Evolutionary conservation across 1,140 invertebrate species (phyloP).

Genomic region (Leptinotarsa lineolata): DNA sequence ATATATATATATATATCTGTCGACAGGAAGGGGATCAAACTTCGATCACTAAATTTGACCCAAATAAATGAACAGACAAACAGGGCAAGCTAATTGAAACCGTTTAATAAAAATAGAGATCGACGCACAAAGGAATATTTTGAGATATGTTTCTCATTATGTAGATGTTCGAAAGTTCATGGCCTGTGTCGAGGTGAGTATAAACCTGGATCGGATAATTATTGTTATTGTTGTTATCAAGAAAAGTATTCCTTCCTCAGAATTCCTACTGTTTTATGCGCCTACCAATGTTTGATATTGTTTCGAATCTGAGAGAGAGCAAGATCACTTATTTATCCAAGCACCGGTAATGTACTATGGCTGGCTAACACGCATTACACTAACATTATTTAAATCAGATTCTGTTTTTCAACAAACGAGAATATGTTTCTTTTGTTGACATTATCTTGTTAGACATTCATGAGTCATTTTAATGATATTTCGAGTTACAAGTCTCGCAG

Average conservation of each 20-base stretch:
- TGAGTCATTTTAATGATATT: conserved; percentile 21
- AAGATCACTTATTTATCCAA: conserved; percentile 9
- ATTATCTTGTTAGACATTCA: conserved; percentile 15
- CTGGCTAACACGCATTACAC: conserved; percentile 2
- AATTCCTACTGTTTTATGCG: not conserved
- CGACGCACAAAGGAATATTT: too few species aligned
- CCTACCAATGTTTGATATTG: not conserved
- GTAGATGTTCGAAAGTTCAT: too few species aligned
- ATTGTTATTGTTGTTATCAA: too few species aligned
- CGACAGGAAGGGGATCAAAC: too few species aligned
- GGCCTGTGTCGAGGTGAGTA: too few species aligned
- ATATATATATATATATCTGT: too few species aligned
- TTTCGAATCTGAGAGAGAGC: not conserved
- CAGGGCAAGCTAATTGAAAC: too few species aligned
- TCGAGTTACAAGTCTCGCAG: not conserved
- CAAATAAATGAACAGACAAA: too few species aligned
- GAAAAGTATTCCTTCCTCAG: not conserved
- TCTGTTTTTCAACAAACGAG: conserved; percentile 15
- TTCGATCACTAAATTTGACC: too few species aligned
- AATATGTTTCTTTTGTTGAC: conserved; percentile 16
- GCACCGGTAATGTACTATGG: conserved; percentile 1
- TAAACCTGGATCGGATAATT: too few species aligned
- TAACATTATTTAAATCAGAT: conserved; percentile 13
- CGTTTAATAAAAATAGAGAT: too few species aligned
- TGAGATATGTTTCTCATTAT: too few species aligned